These are phyloP conservation scores for Leistus spinibarbis DNA, from an alignment of 2,888 invertebrate genomes.

Conservation along the genomic window DNA sequence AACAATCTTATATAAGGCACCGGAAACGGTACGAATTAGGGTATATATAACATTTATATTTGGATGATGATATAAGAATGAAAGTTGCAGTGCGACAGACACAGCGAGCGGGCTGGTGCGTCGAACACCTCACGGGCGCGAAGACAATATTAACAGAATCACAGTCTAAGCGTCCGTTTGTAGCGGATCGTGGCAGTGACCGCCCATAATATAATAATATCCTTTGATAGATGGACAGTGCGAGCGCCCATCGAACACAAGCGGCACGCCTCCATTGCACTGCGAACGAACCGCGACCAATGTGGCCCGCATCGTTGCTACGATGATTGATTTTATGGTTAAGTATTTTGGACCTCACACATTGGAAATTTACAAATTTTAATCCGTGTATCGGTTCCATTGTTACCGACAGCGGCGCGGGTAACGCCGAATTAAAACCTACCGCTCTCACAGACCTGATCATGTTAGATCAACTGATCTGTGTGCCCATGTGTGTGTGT, in stretches of 20 bases:
- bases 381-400: slow-evolving; percentile 26
- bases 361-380: slow-evolving; percentile 38
- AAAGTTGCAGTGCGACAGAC: too few relatives aligned
- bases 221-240: slow-evolving; percentile 37
- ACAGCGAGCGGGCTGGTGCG: too few relatives aligned
- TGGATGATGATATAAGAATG: too few relatives aligned
- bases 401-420: slow-evolving; percentile 17
- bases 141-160: too few relatives aligned
- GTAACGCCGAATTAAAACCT: not conserved
- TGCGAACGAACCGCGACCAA: slow-evolving; percentile 2
- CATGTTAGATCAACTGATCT: too few relatives aligned
- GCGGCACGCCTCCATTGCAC: not conserved
- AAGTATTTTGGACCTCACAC: slow-evolving; percentile 40
- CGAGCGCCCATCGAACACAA: not conserved
- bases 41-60: too few relatives aligned
- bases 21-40: too few relatives aligned
- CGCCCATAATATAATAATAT: slow-evolving; percentile 42
- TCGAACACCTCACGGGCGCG: too few relatives aligned
- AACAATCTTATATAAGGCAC: too few relatives aligned
- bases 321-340: slow-evolving; percentile 24
- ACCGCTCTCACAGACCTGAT: too few relatives aligned
- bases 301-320: slow-evolving; percentile 9
- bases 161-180: slow-evolving; percentile 49
- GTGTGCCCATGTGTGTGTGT: not conserved
- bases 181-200: slow-evolving; percentile 39